phyloP scores from a whole-genome alignment of 2,113 vertebrate genomes.

The Etheostoma spectabile region DNA sequence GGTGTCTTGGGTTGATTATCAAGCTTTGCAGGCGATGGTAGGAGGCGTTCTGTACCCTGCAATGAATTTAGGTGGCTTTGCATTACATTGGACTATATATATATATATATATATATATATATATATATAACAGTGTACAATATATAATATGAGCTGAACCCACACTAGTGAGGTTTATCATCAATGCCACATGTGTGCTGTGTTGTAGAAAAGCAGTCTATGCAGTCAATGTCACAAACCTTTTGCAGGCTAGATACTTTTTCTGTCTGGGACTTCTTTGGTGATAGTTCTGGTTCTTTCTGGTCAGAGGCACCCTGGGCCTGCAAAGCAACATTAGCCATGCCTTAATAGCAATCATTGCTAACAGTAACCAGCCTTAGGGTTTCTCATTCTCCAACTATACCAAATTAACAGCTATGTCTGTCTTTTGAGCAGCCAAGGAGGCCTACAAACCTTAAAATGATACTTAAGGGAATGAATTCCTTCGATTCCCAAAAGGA shows the following conservation, averaged over 20 bases:
- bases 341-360: neutral
- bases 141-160: no score
- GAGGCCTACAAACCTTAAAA: neutral
- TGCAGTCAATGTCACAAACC: conserved; percentile 39
- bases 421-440: neutral
- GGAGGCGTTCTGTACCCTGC: conserved; percentile 71
- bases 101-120: no score
- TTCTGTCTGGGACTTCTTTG: conserved; percentile 60
- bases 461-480: neutral
- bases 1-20: conserved; percentile 52
- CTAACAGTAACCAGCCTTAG: neutral
- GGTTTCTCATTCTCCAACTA: neutral
- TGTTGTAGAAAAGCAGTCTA: neutral
- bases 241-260: conserved; percentile 56
- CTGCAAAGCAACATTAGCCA: conserved; percentile 46
- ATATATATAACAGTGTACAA: neutral
- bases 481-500: conserved; percentile 10
- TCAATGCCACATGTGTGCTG: neutral
- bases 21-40: conserved; percentile 51
- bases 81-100: no score
- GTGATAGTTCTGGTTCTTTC: conserved; percentile 43
- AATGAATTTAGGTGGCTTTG: neutral
- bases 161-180: neutral
- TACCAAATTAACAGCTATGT: neutral
- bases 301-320: conserved; percentile 33